These are phyloP conservation scores for Athalia cordata DNA, from an alignment of 2,888 invertebrate species.

Conservation along the genomic window DNA sequence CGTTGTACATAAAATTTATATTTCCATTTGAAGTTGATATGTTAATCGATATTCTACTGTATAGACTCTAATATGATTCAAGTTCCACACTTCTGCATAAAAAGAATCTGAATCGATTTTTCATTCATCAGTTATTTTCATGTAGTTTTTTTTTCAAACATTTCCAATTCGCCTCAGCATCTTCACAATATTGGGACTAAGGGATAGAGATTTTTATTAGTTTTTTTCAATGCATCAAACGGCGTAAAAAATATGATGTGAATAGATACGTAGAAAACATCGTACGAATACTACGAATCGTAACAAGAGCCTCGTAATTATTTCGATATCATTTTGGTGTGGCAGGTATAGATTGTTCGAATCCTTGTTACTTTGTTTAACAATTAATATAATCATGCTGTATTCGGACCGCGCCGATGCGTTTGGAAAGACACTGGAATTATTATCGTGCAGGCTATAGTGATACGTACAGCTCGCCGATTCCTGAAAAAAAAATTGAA, in stretches of 20 bases:
- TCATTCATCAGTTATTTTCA: no score
- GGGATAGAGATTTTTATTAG: neutral
- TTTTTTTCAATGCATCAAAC: conserved; percentile 3
- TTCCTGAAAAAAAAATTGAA: conserved; percentile 53
- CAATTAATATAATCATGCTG: conserved; percentile 1
- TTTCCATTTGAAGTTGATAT: no score
- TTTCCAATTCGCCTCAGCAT: neutral
- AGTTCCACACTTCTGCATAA: no score
- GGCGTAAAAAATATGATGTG: conserved; percentile 28
- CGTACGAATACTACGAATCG: neutral
- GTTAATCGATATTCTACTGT: no score
- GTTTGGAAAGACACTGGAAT: neutral
- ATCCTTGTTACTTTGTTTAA: neutral
- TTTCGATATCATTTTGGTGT: neutral
- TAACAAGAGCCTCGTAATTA: neutral
- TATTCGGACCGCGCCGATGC: neutral
- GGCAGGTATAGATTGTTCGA: neutral
- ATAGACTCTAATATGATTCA: no score
- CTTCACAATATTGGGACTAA: neutral
- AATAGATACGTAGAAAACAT: conserved; percentile 28
- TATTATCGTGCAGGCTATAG: conserved; percentile 3
- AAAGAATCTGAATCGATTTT: no score
- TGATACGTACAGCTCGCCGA: conserved; percentile 55
- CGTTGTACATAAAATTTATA: no score
- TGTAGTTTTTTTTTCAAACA: neutral